Conservation (phyloP, 2,113 vertebrate genomes). For the Silurus meridionalis region DNA sequence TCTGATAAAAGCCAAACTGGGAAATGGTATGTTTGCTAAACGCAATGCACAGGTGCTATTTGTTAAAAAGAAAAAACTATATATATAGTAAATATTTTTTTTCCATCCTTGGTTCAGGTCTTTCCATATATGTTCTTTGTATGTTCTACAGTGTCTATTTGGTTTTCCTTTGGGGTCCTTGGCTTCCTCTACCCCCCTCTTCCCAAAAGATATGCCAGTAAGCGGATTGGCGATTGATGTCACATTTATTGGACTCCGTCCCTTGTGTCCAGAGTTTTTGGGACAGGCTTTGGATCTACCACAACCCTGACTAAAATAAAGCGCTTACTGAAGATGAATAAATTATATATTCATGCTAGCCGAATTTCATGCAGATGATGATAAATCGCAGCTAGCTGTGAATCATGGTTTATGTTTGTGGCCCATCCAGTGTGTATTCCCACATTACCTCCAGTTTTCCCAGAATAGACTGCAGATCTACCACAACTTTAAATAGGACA, state of each 20-base stretch:
- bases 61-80: no score
- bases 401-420: neutral
- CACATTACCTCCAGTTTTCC: neutral
- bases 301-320: neutral
- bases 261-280: neutral
- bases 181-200: neutral
- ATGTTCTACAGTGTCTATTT: neutral
- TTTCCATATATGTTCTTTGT: neutral
- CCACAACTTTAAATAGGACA: neutral
- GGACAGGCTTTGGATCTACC: neutral
- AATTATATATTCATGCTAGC: neutral
- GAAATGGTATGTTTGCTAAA: neutral
- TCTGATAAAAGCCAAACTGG: neutral
- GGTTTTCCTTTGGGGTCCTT: neutral
- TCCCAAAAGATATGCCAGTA: neutral
- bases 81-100: neutral
- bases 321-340: neutral
- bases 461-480: neutral
- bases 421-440: neutral
- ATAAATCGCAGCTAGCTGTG: neutral
- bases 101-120: neutral
- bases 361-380: neutral
- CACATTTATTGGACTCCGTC: neutral
- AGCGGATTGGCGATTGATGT: neutral
- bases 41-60: neutral